Conservation (phyloP, 1,140 invertebrate genomes). For the Manduca sexta region DNA sequence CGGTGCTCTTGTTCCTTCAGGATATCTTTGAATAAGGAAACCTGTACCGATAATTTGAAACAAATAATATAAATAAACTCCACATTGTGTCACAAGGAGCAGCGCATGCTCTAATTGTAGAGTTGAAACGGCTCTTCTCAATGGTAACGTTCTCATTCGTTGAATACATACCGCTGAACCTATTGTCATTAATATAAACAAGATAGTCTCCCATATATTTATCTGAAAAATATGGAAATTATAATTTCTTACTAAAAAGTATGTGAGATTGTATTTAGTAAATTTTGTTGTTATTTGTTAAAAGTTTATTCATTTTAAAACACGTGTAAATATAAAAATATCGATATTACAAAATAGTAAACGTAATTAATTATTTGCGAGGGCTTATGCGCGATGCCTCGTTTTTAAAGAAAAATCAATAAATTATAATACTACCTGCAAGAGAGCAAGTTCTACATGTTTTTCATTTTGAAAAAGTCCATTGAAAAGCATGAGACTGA, state of each 20-base stretch:
- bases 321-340: too few species aligned
- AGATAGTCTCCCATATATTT: slow-evolving; percentile 76
- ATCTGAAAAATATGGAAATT: slow-evolving; percentile 34
- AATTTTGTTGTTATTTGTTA: too few species aligned
- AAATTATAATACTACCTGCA: slow-evolving; percentile 74
- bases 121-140: slow-evolving; percentile 33
- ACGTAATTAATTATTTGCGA: too few species aligned
- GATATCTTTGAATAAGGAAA: slow-evolving; percentile 49
- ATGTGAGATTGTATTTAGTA: too few species aligned
- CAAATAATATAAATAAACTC: slow-evolving; percentile 80
- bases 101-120: slow-evolving; percentile 80
- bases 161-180: slow-evolving; percentile 73
- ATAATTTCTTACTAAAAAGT: too few species aligned
- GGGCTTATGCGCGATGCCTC: too few species aligned
- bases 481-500: slow-evolving; percentile 83
- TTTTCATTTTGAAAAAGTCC: slow-evolving; percentile 78
- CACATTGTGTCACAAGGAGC: slow-evolving; percentile 79
- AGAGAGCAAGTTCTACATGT: slow-evolving; percentile 74
- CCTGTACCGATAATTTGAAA: slow-evolving; percentile 78
- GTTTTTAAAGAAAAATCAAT: too few species aligned
- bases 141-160: slow-evolving; percentile 58
- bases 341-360: too few species aligned
- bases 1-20: slow-evolving; percentile 44
- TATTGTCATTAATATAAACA: slow-evolving; percentile 74
- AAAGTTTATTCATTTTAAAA: too few species aligned